phyloP scores from a whole-genome alignment of 2,888 invertebrate species.

The Ectropis crepuscularia region DNA sequence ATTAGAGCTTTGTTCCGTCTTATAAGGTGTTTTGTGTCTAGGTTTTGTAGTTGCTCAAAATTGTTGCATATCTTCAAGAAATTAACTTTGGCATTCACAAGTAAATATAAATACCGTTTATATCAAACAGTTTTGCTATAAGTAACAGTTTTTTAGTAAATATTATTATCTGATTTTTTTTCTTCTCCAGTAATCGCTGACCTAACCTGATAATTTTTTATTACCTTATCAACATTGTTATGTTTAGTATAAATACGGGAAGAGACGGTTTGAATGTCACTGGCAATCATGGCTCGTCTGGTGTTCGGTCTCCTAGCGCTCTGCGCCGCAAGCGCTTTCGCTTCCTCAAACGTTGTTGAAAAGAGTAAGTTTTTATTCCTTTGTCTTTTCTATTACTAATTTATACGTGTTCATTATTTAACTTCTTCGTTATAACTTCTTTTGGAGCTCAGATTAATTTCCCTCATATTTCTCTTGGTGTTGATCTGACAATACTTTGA shows the following conservation, averaged over 20 bases:
- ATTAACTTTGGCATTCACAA: too few relatives aligned
- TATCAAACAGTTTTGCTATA: slow-evolving; percentile 44
- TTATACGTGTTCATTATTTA: too few relatives aligned
- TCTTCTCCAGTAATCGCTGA: background rate
- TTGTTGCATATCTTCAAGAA: too few relatives aligned
- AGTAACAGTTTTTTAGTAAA: background rate
- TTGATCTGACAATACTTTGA: too few relatives aligned
- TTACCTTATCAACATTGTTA: slow-evolving; percentile 9
- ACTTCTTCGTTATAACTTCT: too few relatives aligned
- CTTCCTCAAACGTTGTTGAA: slow-evolving; percentile 41
- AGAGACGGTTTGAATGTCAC: slow-evolving; percentile 23
- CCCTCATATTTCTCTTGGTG: too few relatives aligned
- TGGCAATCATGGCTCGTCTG: slow-evolving; percentile 52
- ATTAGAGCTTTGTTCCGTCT: too few relatives aligned
- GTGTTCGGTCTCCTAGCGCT: slow-evolving; percentile 50
- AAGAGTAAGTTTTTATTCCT: slow-evolving; percentile 25
- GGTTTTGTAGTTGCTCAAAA: too few relatives aligned
- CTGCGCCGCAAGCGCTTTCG: slow-evolving; percentile 57
- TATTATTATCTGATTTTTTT: background rate
- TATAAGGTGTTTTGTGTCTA: too few relatives aligned
- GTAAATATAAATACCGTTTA: background rate
- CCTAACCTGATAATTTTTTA: slow-evolving; percentile 8
- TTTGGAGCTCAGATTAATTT: too few relatives aligned
- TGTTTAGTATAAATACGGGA: slow-evolving; percentile 28
- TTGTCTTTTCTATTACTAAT: background rate